phyloP scores from a whole-genome alignment of 2,888 invertebrate species.

The Tiliacea aurago region DNA sequence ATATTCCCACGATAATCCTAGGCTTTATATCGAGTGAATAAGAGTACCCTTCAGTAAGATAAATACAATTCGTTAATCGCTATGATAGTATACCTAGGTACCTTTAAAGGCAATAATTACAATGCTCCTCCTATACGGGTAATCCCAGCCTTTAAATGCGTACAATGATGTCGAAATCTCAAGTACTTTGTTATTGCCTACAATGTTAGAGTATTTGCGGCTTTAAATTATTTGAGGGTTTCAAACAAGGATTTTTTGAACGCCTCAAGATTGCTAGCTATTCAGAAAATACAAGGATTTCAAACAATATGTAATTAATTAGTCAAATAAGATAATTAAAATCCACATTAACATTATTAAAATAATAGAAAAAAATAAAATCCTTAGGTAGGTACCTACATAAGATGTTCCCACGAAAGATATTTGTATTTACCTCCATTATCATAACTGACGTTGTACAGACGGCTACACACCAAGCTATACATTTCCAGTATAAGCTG shows the following conservation, averaged over 20 bases:
- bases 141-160: not conserved
- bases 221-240: too few relatives aligned
- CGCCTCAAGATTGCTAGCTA: not conserved
- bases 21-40: not conserved
- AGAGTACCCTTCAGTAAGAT: not conserved
- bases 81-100: not conserved
- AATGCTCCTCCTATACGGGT: not conserved
- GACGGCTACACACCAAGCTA: too few relatives aligned
- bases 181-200: not conserved
- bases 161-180: constrained; percentile 2
- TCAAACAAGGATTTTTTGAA: not conserved
- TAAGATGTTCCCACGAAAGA: constrained; percentile 23
- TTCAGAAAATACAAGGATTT: not conserved
- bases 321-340: not conserved
- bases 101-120: constrained; percentile 21
- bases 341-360: not conserved
- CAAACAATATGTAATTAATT: constrained; percentile 28
- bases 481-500: too few relatives aligned
- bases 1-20: constrained; percentile 12
- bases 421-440: not conserved
- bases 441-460: not conserved
- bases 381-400: not conserved
- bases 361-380: not conserved
- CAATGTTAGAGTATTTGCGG: too few relatives aligned
- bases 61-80: constrained; percentile 3